A percentile compares a stretch with the other conserved stretches of the same genome.
Evolutionary conservation across 2,113 vertebrate genomes (phyloP).

Genomic region (Microtus montanus): DNA sequence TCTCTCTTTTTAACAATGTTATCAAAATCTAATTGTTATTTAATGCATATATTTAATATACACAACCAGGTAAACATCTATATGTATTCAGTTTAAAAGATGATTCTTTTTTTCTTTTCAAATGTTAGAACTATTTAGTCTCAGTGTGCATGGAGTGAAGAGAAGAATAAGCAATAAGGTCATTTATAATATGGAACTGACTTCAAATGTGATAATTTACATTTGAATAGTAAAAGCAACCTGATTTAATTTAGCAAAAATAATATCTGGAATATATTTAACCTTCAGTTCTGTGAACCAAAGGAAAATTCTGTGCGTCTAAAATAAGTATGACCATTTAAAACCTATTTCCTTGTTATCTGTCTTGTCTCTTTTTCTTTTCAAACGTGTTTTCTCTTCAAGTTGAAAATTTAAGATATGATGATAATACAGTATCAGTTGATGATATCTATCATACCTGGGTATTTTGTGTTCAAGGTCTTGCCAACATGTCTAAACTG

Average conservation of each 20-base stretch:
- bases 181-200: constrained; percentile 31
- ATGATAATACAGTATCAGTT: constrained; percentile 33
- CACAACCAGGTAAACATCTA: background rate
- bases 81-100: constrained; percentile 40
- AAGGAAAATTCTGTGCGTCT: background rate
- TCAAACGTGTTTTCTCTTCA: constrained; percentile 14
- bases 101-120: constrained; percentile 7
- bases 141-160: background rate
- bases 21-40: background rate
- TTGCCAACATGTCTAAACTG: constrained; percentile 29
- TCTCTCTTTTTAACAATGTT: background rate
- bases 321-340: constrained; percentile 44
- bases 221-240: constrained; percentile 44
- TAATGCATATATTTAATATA: background rate
- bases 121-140: background rate
- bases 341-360: constrained; percentile 32
- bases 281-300: constrained; percentile 19
- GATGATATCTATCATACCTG: constrained; percentile 17
- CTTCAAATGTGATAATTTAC: constrained; percentile 31
- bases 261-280: constrained; percentile 49
- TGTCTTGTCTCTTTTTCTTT: constrained; percentile 42
- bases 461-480: background rate
- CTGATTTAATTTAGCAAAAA: constrained; percentile 35
- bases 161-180: background rate
- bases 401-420: constrained; percentile 45